These are phyloP conservation scores for Gonioctena quinquepunctata DNA, from an alignment of 1,140 invertebrate genomes.

Conservation along the genomic window DNA sequence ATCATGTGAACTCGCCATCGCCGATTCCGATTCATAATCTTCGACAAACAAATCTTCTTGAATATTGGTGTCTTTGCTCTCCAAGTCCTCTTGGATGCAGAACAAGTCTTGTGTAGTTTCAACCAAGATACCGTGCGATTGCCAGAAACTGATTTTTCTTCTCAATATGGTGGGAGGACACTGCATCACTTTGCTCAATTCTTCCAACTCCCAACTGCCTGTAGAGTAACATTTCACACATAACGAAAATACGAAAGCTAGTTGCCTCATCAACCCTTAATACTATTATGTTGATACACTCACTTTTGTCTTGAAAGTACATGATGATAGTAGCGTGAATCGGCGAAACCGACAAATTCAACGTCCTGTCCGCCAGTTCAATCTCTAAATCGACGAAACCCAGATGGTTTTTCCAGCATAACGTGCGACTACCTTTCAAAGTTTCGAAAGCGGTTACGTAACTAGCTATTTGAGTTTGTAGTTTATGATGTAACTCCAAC, in stretches of 20 bases:
- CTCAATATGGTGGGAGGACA: slow-evolving; percentile 81
- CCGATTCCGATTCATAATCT: slow-evolving; percentile 90
- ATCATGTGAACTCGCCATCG: slow-evolving; percentile 90
- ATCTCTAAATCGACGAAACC: slow-evolving; percentile 91
- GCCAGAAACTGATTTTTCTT: slow-evolving; percentile 89
- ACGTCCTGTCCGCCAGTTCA: slow-evolving; percentile 79
- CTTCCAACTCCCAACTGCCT: slow-evolving; percentile 82
- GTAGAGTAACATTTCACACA: slow-evolving; percentile 23
- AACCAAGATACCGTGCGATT: slow-evolving; percentile 80
- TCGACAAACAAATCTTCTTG: slow-evolving; percentile 74
- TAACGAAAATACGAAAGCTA: not conserved
- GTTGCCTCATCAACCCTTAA: not conserved
- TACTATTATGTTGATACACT: slow-evolving; percentile 33
- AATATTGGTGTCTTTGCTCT: slow-evolving; percentile 57
- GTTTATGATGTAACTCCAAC: slow-evolving; percentile 79
- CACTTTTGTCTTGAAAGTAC: slow-evolving; percentile 90
- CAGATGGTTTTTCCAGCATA: slow-evolving; percentile 92
- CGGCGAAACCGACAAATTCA: slow-evolving; percentile 87
- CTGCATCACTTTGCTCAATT: slow-evolving; percentile 81
- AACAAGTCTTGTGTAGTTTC: slow-evolving; percentile 78
- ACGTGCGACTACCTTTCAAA: slow-evolving; percentile 90
- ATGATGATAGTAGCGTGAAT: slow-evolving; percentile 93
- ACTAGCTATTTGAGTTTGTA: slow-evolving; percentile 80
- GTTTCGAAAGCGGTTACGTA: slow-evolving; percentile 93
- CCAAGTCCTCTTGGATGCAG: slow-evolving; percentile 75